phyloP scores from a whole-genome alignment of 2,113 vertebrate species.

The Syngnathus scovelli region DNA sequence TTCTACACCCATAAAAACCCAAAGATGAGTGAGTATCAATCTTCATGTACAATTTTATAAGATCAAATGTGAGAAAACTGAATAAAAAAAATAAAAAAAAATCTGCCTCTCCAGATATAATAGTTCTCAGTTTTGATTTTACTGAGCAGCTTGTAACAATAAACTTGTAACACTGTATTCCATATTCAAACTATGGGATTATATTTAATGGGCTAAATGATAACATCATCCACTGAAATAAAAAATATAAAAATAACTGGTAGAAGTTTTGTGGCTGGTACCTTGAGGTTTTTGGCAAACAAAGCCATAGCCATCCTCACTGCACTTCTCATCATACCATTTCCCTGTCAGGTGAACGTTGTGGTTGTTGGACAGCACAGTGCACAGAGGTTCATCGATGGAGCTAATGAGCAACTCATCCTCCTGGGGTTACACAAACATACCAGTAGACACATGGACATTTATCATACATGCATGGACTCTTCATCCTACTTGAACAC shows the following conservation, averaged over 20 bases:
- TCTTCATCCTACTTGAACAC: background rate
- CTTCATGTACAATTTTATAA: no score
- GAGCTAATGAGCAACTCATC: constrained; percentile 53
- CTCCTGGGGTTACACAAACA: constrained; percentile 29
- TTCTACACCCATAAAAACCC: no score
- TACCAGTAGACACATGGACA: constrained; percentile 3
- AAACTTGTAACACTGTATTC: background rate
- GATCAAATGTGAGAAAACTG: no score
- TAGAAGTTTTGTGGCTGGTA: constrained; percentile 43
- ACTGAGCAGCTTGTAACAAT: background rate
- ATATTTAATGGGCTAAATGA: background rate
- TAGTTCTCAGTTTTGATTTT: no score
- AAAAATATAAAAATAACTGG: background rate
- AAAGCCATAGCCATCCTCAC: constrained; percentile 79
- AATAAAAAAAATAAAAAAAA: no score
- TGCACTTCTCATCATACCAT: constrained; percentile 88
- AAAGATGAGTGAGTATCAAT: no score
- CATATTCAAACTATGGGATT: background rate
- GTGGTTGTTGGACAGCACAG: constrained; percentile 82
- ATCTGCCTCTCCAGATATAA: no score
- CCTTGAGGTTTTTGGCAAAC: constrained; percentile 88
- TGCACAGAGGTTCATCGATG: constrained; percentile 69
- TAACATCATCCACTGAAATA: background rate
- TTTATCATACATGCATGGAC: background rate
- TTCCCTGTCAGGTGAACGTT: constrained; percentile 86